Evolutionary conservation across 2,113 vertebrate genomes (phyloP).

Genomic region (Cyphomyrus plagiostoma): DNA sequence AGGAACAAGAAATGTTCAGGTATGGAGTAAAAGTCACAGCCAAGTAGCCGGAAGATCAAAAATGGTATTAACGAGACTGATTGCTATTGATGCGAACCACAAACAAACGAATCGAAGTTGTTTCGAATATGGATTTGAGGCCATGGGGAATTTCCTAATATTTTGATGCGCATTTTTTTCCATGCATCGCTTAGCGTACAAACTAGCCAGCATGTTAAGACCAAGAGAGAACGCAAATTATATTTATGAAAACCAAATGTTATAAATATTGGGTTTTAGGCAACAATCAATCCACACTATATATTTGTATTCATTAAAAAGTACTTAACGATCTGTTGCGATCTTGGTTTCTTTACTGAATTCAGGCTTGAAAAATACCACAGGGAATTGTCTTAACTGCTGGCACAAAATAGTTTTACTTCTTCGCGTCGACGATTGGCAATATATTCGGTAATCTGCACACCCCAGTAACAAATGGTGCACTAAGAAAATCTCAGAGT

Average conservation of each 20-base stretch:
- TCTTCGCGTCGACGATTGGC: background rate
- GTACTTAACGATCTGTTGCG: background rate
- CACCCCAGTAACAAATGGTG: background rate
- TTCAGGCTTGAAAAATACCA: background rate
- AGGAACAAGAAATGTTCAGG: background rate
- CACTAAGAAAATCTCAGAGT: background rate
- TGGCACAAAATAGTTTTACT: background rate
- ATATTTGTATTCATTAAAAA: background rate
- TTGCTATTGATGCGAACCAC: background rate
- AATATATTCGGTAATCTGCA: background rate
- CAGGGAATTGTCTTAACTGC: background rate
- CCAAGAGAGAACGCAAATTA: background rate
- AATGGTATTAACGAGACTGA: background rate
- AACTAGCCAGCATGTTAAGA: background rate
- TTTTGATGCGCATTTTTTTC: background rate
- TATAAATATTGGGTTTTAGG: background rate
- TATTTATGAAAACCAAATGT: background rate
- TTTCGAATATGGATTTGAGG: background rate
- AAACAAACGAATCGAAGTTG: background rate
- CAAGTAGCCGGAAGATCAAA: background rate
- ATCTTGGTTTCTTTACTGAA: background rate
- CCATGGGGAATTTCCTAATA: background rate
- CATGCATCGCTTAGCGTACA: background rate
- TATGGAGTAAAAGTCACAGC: background rate
- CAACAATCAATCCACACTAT: background rate